Evolutionary conservation across 2,797 vertebrate genomes (phyloP).

Genomic region (Agapornis canus): DNA sequence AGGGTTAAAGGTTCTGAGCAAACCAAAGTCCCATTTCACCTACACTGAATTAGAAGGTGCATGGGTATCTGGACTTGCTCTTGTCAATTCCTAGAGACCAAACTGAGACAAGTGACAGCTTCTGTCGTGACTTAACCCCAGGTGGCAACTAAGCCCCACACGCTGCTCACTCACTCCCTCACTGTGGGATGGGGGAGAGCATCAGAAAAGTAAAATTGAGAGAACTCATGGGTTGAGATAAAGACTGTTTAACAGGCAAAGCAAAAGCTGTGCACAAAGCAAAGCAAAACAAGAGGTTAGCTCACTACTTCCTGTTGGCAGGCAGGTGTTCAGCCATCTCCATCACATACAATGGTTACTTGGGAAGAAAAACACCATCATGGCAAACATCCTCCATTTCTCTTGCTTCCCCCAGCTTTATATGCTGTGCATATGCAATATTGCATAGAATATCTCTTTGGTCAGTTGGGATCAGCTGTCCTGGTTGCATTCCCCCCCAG

Average conservation of each 20-base stretch:
- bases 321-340: background rate
- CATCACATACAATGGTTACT: background rate
- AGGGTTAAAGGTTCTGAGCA: background rate
- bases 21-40: background rate
- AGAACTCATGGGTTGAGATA: background rate
- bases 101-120: background rate
- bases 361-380: background rate
- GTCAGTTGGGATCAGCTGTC: background rate
- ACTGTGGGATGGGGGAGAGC: background rate
- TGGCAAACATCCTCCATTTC: background rate
- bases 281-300: background rate
- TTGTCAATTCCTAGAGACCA: background rate
- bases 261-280: background rate
- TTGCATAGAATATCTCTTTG: background rate
- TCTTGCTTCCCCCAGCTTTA: background rate
- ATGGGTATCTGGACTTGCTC: background rate
- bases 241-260: background rate
- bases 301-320: background rate
- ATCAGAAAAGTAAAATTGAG: background rate
- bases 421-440: fast-evolving
- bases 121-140: background rate
- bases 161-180: background rate
- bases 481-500: background rate
- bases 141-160: background rate
- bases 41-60: background rate